Base-by-base conservation (phyloP, 1,140 invertebrate genomes). In the Procambarus virginalis region DNA sequence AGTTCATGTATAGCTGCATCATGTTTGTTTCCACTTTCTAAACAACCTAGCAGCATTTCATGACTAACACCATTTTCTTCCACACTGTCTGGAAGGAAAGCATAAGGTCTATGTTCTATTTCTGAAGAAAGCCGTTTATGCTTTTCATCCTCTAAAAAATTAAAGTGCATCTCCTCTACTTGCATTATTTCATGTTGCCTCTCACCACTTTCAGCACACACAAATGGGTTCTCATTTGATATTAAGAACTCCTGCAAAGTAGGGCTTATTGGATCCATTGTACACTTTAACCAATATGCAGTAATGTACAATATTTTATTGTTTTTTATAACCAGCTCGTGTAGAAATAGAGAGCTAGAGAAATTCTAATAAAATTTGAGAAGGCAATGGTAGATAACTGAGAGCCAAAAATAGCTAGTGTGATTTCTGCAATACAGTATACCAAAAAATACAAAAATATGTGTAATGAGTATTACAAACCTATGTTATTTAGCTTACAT, bases 141-240 rank as follows among this genome's bases (percentile, higher is more conserved):
- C 68, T 73, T 73, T 73, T 20, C 68, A 73, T 34, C 68, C n/a
- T 73, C 68, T 73, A 73, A 73, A 73, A 73, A 34, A 34, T 22
- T n/a, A 73, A 73, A 73, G n/a, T n/a, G 22, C 22, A 22, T 73
- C 10, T 73, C n/a, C 6, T 73, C 68, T 10, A 34, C 34, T 70
- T 22, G 10, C 8, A 20, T 73, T 6, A 73, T 73, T 73, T 22
- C 22, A 73, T 73, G 20, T 8, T 8, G 68, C 5, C 10, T 34
- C 34, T 73, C 68, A 73, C 22, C n/a, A 34, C 20, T 73, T 34
- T 73, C 68, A 8, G 20, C 68, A 73, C 22, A 73, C 14, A 73
- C 22, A 73, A 73, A 34, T 73, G 68, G n/a, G 22, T 34, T 73
- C 2, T 73, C 22, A 34, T 34, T 73, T 73, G 68, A 73, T 2